phyloP scores from a whole-genome alignment of 2,888 invertebrate species.

The Phaonia tiefii region DNA sequence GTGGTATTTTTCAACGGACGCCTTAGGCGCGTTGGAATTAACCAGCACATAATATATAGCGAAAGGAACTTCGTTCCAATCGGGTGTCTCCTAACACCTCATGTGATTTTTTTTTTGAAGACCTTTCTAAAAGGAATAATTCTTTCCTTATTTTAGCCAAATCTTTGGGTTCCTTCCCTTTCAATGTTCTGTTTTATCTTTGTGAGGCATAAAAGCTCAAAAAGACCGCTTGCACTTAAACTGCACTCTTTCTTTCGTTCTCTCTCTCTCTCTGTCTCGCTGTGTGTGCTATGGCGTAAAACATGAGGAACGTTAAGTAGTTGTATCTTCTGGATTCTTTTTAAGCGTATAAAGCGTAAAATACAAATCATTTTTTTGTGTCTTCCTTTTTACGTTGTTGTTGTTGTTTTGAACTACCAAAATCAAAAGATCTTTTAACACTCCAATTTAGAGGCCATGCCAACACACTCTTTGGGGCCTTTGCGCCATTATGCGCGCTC shows the following conservation, averaged over 20 bases:
- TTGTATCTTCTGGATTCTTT: constrained; percentile 51
- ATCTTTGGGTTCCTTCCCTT: constrained; percentile 40
- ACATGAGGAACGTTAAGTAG: constrained; percentile 56
- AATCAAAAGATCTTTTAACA: constrained; percentile 61
- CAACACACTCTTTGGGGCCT: background rate
- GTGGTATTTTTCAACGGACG: no score
- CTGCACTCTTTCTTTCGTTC: background rate
- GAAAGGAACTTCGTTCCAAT: no score
- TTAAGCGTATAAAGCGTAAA: constrained; percentile 21
- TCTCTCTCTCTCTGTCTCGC: constrained; percentile 27
- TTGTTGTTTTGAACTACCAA: constrained; percentile 53
- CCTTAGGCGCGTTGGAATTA: no score
- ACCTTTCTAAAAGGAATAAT: no score
- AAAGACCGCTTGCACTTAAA: constrained; percentile 56
- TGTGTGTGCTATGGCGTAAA: constrained; percentile 10
- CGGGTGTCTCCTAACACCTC: no score
- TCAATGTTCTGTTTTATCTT: constrained; percentile 50
- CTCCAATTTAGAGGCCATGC: background rate
- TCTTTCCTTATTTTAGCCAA: constrained; percentile 5
- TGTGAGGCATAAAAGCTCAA: constrained; percentile 64
- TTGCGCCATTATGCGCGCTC: constrained; percentile 9
- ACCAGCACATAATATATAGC: no score
- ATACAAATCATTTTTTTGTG: constrained; percentile 64
- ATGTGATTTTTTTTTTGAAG: no score
- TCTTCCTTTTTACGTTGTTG: constrained; percentile 24